Evolutionary conservation across 1,140 invertebrate genomes (phyloP).

Genomic region (Planococcus citri): DNA sequence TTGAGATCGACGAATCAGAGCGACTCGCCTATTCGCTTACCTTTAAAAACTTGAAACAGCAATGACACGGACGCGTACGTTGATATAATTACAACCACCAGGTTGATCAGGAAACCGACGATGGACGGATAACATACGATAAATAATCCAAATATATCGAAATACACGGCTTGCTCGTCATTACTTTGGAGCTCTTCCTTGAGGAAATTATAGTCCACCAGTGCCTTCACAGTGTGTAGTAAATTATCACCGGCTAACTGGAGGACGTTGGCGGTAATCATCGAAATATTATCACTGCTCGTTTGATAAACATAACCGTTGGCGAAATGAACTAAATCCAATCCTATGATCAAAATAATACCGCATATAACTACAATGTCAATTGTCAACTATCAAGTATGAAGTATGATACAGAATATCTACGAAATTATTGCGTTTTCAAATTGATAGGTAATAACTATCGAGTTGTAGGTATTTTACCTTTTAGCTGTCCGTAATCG

Average conservation of each 20-base stretch:
- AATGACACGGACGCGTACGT: neutral
- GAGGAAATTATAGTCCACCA: neutral
- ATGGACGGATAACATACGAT: neutral
- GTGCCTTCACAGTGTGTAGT: neutral
- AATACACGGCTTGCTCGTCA: neutral
- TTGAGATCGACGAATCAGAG: neutral
- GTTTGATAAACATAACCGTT: slow-evolving; percentile 72
- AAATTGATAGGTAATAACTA: no score
- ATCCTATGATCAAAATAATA: slow-evolving; percentile 1
- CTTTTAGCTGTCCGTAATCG: slow-evolving; percentile 46
- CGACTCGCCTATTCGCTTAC: neutral
- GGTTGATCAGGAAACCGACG: neutral
- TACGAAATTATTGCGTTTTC: no score
- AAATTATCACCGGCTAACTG: neutral
- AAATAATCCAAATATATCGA: neutral
- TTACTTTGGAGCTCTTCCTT: neutral
- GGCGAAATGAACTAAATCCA: slow-evolving; percentile 61
- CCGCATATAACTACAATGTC: no score
- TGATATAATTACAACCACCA: neutral
- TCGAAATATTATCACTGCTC: slow-evolving; percentile 42
- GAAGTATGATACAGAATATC: no score
- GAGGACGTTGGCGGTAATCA: neutral
- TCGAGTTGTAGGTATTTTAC: no score
- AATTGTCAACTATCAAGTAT: no score
- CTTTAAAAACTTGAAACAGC: neutral